Base-by-base conservation (phyloP, 2,113 vertebrate genomes). In the Coreoperca whiteheadi region DNA sequence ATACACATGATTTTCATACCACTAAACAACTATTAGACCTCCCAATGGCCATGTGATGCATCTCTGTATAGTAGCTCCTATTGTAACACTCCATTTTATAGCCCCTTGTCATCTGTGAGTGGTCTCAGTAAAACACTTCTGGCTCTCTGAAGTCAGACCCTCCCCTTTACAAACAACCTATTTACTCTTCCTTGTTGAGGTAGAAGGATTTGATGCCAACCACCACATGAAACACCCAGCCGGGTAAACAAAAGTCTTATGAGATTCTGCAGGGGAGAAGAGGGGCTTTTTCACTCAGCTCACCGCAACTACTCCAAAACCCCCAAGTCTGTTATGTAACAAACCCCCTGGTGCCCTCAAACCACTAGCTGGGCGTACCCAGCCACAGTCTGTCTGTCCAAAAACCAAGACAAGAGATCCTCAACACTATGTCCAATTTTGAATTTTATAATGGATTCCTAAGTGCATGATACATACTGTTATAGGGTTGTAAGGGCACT, bases 191-290 rank as follows among this genome's bases (percentile, higher is more conserved):
- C 84, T 85, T 73, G 76, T 81, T 79, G 86, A 88, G 83, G 83
- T 90, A 39, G 48, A 60, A 54, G 46, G 51, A 82, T 73, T 60
- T 30, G 21, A 82, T 81, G 60, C 54, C 63, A 61, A 68, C 50
- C 48, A 53, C 91, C 90, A 92, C 89, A 93, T 89, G 76, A 92
- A 89, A 90, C 79, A 69, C 67, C 18, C 16, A 68, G 39, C 37
- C 21, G 74, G 41, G 67, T 83, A 90, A 92, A 93, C 81, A 86
- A 76, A 82, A 59, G 41, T 65, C 82, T 78, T 53, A 32, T 54
- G 75, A 76, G 69, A 37, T 88, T 86, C 83, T 23, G 41, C 51
- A 74, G 73, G 78, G 48, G 74, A 70, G 51, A 72, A 63, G 12
- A 25, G 32, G 41, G 30, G 23, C 64, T 30, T 66, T 73, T 71